Evolutionary conservation across 2,888 invertebrate genomes (phyloP), one percentile per base, ranked within the genome.

Genomic region (Ophioninae sp.): DNA sequence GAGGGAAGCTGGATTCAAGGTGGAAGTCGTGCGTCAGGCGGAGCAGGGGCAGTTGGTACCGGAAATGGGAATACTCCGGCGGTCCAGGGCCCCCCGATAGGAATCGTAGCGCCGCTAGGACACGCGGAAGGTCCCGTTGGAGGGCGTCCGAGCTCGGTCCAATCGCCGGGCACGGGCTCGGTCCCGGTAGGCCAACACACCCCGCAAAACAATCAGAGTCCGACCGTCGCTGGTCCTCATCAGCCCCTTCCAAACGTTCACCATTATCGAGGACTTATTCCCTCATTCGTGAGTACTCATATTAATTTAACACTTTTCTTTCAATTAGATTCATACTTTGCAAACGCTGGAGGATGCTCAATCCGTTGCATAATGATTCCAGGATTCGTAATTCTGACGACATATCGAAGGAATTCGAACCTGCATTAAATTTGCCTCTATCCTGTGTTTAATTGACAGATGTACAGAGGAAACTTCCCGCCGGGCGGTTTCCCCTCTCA

Each of bases 1-100:
- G 97, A 97, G 95, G 97, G 96, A 94, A 97, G 96, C 91, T 97
- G 97, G 97, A 96, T 96, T 93, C 96, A 95, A 95, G 97, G 97
- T 94, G 97, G 97, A 91, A 95, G 94, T 90, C 95, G 95, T 91
- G 94, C 93, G 89, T 94, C 94, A 90, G 93, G 93, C 85, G 93
- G 93, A 90, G 87, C 88, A 86, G 91, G 89, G 85, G 87, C 88
- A 87, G 89, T 85, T 90, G 92, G 91, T 88, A 87, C 90, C 88
- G 93, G 90, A 89, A 90, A 83, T 92, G 93, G 92, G 91, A 93
- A 87, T 92, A 92, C 92, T 93, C 91, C 88, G 91, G 92, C 87
- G 92, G 93, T 85, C 93, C 93, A 91, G 93, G 93, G 90, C 93
- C 93, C 91, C 93, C 93, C 89, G 80, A 83, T 88, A 62, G 84